Evolutionary conservation across 1,140 invertebrate species (phyloP), one percentile per base, ranked within the genome.

Genomic region (Elysia chlorotica): DNA sequence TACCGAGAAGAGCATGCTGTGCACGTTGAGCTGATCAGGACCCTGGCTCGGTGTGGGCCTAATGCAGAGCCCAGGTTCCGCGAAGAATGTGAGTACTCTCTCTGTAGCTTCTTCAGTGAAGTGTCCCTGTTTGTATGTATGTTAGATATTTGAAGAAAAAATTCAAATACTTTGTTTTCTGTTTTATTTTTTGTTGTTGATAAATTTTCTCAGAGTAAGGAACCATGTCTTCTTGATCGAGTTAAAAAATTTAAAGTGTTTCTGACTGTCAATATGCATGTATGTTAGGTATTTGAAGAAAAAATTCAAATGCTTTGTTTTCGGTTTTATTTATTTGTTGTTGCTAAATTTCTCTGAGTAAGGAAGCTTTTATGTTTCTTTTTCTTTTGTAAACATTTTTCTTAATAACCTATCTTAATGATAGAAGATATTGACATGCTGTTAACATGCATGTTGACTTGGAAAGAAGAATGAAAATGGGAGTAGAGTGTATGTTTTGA

Each of bases 51-150:
- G 38, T 82, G 89, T 67, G 88, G 84, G 61, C 86, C 87, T 10
- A 89, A 88, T 74, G 83, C 85, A 23, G 88, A 89, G 71, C 84
- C 86, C 36, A 84, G 84, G 62, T 89, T 89, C 73, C 80, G 88
- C 30, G 88, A 89, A 78, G 88, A 89, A 79, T 88, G 88, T 89
- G 79, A 87, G 87, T 86, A 74, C 17, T 56, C 25, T 59, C 41
- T 71, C 35, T 2, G 57, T 76, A n/a, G 62, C 23, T 2, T 65
- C 14, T 4, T 56, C 5, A 3, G n/a, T 56, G 19, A 6, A 5
- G 4, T n/a, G 4, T 5, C n/a, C 3, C 30, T 4, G n/a, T 23
- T 23, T 28, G 4, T 3, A n/a, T 23, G 54, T 21, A 5, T 4
- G 4, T 3, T n/a, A 6, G 54, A n/a, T n/a, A n/a, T n/a, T n/a